Evolutionary conservation across 2,888 invertebrate species (phyloP).

Genomic region (Spialia ferax): DNA sequence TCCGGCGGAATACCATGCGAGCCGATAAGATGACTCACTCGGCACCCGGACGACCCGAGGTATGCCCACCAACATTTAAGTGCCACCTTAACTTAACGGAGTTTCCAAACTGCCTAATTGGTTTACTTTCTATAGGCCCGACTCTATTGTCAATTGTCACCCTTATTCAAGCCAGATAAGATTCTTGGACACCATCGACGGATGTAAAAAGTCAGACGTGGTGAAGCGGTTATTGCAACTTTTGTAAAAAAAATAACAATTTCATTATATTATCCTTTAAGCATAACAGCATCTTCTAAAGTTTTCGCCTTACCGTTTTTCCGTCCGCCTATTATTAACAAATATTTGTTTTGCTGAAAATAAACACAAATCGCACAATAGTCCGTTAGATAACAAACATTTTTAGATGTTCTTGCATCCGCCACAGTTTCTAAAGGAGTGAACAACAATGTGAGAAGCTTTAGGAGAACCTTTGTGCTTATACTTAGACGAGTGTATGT

Average conservation of each 20-base stretch:
- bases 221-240: not conserved
- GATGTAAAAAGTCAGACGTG: not conserved
- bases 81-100: slow-evolving; percentile 58
- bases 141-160: slow-evolving; percentile 9
- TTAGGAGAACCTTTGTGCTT: slow-evolving; percentile 31
- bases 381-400: slow-evolving; percentile 33
- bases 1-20: slow-evolving; percentile 70
- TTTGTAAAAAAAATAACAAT: not conserved
- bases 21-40: slow-evolving; percentile 71
- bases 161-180: slow-evolving; percentile 19
- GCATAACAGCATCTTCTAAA: too few relatives aligned
- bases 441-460: slow-evolving; percentile 34
- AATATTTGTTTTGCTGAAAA: not conserved
- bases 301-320: too few relatives aligned
- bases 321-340: too few relatives aligned
- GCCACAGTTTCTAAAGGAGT: not conserved
- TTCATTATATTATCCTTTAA: too few relatives aligned
- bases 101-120: slow-evolving; percentile 43
- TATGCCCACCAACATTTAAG: slow-evolving; percentile 44
- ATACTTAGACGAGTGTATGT: too few relatives aligned
- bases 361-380: slow-evolving; percentile 19
- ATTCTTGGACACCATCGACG: not conserved
- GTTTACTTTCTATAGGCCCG: slow-evolving; percentile 21
- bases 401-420: slow-evolving; percentile 22
- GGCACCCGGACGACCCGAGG: slow-evolving; percentile 36